Evolutionary conservation across 2,113 vertebrate species (phyloP).

Genomic region (Corythaixoides concolor): DNA sequence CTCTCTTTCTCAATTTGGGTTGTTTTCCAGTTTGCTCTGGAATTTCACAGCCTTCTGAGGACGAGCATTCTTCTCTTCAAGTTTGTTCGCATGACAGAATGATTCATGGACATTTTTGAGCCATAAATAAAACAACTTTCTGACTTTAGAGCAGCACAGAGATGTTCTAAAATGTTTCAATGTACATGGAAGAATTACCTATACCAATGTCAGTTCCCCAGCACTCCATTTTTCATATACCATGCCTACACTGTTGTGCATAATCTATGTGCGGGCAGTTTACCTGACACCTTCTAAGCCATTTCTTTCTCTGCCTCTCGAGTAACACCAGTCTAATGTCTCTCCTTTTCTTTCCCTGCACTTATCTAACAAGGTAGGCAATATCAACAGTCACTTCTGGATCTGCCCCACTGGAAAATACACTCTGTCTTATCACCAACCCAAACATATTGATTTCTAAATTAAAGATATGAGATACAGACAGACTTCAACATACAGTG

Average conservation of each 20-base stretch:
- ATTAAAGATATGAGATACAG: neutral
- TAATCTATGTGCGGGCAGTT: neutral
- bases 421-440: neutral
- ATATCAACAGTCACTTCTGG: neutral
- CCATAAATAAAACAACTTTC: conserved; percentile 36
- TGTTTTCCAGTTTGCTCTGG: conserved; percentile 11
- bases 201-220: neutral
- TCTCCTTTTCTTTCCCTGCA: neutral
- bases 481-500: neutral
- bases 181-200: neutral
- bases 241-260: neutral
- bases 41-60: conserved; percentile 24
- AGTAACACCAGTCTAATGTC: neutral
- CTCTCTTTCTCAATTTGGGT: neutral
- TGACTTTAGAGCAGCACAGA: neutral
- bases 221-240: neutral
- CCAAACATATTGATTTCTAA: neutral
- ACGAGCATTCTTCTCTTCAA: conserved; percentile 11
- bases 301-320: neutral
- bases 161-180: conserved; percentile 1
- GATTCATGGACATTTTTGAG: conserved; percentile 39
- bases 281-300: neutral
- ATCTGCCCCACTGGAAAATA: neutral
- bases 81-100: conserved; percentile 17
- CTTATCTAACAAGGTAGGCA: neutral